These are phyloP conservation scores for Anarhynchus alexandrinus DNA, from an alignment of 2,113 vertebrate genomes.

Conservation along the genomic window DNA sequence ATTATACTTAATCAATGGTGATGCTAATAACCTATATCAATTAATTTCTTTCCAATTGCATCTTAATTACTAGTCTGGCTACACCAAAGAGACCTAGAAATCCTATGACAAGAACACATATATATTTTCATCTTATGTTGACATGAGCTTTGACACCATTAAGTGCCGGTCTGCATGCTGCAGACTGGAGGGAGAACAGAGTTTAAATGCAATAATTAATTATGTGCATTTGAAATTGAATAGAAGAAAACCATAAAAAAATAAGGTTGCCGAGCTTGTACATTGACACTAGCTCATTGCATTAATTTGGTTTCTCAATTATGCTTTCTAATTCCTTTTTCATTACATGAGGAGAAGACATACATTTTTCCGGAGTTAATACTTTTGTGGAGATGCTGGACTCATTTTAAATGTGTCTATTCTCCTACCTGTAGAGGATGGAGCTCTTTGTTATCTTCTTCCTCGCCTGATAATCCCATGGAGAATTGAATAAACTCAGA, in stretches of 20 bases:
- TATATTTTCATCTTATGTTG: background rate
- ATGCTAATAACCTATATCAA: constrained; percentile 73
- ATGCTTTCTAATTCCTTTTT: constrained; percentile 51
- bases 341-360: constrained; percentile 21
- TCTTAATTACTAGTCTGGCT: constrained; percentile 65
- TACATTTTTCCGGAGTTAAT: constrained; percentile 21
- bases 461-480: background rate
- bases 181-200: background rate
- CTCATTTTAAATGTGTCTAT: background rate
- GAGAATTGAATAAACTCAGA: constrained; percentile 22
- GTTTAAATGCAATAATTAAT: constrained; percentile 63
- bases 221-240: constrained; percentile 61
- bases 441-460: constrained; percentile 29
- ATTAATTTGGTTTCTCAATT: constrained; percentile 62
- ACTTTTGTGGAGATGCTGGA: background rate
- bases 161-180: background rate
- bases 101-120: background rate
- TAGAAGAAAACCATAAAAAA: background rate
- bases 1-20: constrained; percentile 67
- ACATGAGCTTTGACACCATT: constrained; percentile 21
- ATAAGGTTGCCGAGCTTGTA: constrained; percentile 21
- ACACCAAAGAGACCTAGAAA: constrained; percentile 19
- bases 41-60: constrained; percentile 74
- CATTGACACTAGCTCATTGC: constrained; percentile 47
- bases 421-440: background rate